Conservation (phyloP, 2,797 vertebrate species). For the Alcedo quadribrachys region DNA sequence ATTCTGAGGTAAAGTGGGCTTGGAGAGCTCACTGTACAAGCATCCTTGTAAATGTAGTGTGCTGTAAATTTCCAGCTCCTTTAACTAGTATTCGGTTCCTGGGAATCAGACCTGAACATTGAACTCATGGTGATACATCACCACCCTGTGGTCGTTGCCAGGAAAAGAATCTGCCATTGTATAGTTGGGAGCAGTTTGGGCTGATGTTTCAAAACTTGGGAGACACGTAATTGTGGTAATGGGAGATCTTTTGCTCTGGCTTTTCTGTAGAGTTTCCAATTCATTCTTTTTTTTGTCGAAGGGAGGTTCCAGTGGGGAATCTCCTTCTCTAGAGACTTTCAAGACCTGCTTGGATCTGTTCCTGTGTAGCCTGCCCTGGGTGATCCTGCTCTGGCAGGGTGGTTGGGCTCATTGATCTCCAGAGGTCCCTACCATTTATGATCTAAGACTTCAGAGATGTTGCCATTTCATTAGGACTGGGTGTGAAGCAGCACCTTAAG, state of each 20-base stretch:
- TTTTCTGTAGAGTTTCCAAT: background rate
- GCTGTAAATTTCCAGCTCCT: background rate
- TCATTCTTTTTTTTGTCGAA: background rate
- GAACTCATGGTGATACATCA: conserved; percentile 10
- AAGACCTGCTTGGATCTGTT: too few relatives aligned
- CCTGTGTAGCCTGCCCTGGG: too few relatives aligned
- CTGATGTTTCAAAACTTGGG: background rate
- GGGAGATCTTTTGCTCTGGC: background rate
- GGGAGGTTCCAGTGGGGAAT: background rate
- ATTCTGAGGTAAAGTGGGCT: background rate
- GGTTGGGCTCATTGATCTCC: too few relatives aligned
- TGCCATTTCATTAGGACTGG: background rate
- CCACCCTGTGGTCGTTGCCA: conserved; percentile 56
- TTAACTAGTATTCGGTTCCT: background rate
- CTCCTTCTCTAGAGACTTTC: too few relatives aligned
- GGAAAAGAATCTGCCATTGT: background rate
- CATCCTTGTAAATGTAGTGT: background rate
- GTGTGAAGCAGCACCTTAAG: background rate
- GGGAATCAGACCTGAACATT: background rate
- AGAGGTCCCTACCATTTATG: too few relatives aligned
- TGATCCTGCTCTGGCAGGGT: too few relatives aligned
- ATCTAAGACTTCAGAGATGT: background rate
- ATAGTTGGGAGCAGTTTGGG: background rate
- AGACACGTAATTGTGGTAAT: background rate
- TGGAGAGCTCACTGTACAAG: background rate